Base-by-base conservation (phyloP, 2,113 vertebrate species). In the Sporophila hypoxantha region DNA sequence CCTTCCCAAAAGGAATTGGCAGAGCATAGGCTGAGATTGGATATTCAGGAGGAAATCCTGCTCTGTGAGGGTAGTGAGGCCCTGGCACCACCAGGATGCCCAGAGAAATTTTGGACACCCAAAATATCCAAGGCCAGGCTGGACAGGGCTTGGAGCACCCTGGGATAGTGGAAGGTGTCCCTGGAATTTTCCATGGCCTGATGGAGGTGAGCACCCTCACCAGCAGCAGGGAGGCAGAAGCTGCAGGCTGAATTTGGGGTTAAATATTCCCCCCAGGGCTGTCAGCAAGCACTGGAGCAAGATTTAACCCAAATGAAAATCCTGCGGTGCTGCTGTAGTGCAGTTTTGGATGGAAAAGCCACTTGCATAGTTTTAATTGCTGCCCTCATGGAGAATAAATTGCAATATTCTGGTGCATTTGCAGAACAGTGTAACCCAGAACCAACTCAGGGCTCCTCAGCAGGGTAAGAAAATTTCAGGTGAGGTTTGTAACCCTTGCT, bases 11-110 rank as follows among this genome's bases (percentile, higher is more conserved):
- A 50, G 25, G 49, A 5, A 29, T 19, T n/a, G 50, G 16, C 19
- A 14, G 18, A 20, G 10, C 14, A 16, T 1, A 1, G 26, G 32
- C 1, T 14, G 39, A 12, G 22, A 8, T 39, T 16, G 22, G 67
- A 12, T 7, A n/a, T 46, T 57, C 25, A 20, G 29, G 39, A 4
- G 5, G 60, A 17, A 66, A 59, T 46, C 17, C 37, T 44, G 25
- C 37, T 2, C 23, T 59, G 22, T 6, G 59, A 59, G 18, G 41
- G 27, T 12, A 27, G 4, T 8, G 4, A 71, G 59, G 6, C 15
- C 15, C 22, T 86, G 59, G 84, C 52, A 57, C 36, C n/a, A n/a
- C n/a, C n/a, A 44, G 75, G 41, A 1, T 49, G 8, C 14, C 32
- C 66, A 44, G 59, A 59, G 60, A 2, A 73, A 22, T 21, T 65